Conservation (phyloP, 2,797 vertebrate species). For the Lemur catta region DNA sequence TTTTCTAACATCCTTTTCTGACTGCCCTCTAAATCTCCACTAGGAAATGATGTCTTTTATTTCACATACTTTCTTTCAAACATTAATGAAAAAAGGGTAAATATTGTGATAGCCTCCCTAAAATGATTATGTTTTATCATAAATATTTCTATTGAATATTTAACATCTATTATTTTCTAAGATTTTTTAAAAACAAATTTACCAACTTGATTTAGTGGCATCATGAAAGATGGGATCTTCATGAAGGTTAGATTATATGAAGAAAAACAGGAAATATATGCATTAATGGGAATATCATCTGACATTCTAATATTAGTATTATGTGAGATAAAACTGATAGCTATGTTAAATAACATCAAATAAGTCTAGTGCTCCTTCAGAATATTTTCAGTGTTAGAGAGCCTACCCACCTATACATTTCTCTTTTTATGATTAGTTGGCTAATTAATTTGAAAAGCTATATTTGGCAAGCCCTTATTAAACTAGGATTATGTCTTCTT, state of each 20-base stretch:
- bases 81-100: neutral
- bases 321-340: conserved; percentile 48
- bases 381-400: conserved; percentile 44
- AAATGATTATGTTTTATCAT: neutral
- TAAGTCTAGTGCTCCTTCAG: conserved; percentile 9
- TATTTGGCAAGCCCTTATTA: conserved; percentile 69
- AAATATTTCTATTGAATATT: neutral
- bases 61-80: neutral
- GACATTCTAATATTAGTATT: conserved; percentile 45
- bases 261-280: neutral
- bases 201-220: neutral
- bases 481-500: conserved; percentile 44
- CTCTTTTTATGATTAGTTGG: conserved; percentile 57
- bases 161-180: neutral
- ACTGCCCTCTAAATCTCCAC: neutral
- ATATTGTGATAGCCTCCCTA: neutral
- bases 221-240: neutral
- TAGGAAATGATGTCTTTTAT: neutral
- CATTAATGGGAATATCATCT: conserved; percentile 17
- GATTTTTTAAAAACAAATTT: neutral
- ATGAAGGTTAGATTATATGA: neutral
- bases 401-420: conserved; percentile 48
- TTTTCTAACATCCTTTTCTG: neutral
- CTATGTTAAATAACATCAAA: conserved; percentile 27
- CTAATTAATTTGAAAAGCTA: conserved; percentile 69